Evolutionary conservation across 64 coral and sea anemone genomes (phyloP).

Genomic region (Stichodactyla helianthus): DNA sequence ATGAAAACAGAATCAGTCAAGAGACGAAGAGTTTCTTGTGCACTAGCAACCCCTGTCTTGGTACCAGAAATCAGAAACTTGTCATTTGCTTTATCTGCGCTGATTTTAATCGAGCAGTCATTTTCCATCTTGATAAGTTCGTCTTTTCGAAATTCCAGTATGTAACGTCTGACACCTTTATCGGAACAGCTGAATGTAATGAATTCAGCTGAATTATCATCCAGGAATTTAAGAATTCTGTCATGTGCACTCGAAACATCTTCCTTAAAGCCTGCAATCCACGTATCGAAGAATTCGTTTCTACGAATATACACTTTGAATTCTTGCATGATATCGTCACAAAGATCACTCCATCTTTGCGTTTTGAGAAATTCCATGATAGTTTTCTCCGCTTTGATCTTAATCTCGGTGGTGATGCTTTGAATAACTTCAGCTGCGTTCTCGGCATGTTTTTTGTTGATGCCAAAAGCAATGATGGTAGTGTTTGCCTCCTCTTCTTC

Average conservation of each 20-base stretch:
- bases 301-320: background rate
- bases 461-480: background rate
- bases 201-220: background rate
- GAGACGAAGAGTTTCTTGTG: background rate
- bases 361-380: background rate
- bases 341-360: background rate
- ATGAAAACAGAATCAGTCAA: background rate
- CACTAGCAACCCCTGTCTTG: background rate
- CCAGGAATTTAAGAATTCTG: background rate
- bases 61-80: slow-evolving; percentile 34
- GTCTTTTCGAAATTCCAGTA: slow-evolving; percentile 10
- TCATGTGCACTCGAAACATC: background rate
- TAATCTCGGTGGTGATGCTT: background rate
- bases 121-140: slow-evolving; percentile 23
- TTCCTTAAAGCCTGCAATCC: background rate
- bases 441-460: background rate
- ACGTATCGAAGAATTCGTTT: background rate
- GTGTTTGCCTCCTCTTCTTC: too few relatives aligned
- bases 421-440: background rate
- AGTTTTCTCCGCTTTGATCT: background rate
- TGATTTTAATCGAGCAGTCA: slow-evolving; percentile 6
- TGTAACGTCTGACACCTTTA: slow-evolving; percentile 14
- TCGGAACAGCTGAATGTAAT: background rate
- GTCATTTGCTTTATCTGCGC: background rate
- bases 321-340: background rate